These are phyloP conservation scores for Torymus aiolomorphi DNA, from an alignment of 2,888 invertebrate species.

Conservation along the genomic window DNA sequence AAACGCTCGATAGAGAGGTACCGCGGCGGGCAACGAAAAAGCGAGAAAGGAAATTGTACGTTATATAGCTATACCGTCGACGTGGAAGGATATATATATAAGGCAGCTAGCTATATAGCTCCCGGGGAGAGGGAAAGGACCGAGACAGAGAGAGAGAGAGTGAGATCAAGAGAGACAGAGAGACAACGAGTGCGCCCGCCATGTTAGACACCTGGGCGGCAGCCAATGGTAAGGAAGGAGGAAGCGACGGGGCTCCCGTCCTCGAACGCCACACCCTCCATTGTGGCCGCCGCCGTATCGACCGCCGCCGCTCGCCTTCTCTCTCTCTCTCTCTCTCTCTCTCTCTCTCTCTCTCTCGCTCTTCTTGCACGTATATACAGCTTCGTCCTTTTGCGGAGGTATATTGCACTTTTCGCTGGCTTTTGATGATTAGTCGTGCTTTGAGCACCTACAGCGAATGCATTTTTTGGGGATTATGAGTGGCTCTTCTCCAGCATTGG, in stretches of 20 bases:
- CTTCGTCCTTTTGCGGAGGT: neutral
- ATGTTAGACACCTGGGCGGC: constrained; percentile 69
- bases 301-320: constrained; percentile 30
- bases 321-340: neutral
- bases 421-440: too few relatives aligned
- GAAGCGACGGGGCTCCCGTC: constrained; percentile 60
- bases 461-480: too few relatives aligned
- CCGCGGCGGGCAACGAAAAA: neutral
- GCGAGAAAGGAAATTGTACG: constrained; percentile 2
- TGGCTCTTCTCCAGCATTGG: too few relatives aligned
- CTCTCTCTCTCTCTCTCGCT: constrained; percentile 1
- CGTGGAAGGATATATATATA: constrained; percentile 1
- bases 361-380: neutral
- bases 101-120: neutral
- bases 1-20: neutral
- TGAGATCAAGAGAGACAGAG: too few relatives aligned
- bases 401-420: too few relatives aligned
- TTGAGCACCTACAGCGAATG: too few relatives aligned
- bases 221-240: constrained; percentile 69
- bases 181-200: constrained; percentile 63
- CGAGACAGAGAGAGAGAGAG: constrained; percentile 24
- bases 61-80: neutral
- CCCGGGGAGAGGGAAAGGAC: constrained; percentile 17
- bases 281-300: constrained; percentile 49
- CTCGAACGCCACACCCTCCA: constrained; percentile 74